Conservation (phyloP, 2,797 vertebrate genomes). For the Phaenicophaeus curvirostris region DNA sequence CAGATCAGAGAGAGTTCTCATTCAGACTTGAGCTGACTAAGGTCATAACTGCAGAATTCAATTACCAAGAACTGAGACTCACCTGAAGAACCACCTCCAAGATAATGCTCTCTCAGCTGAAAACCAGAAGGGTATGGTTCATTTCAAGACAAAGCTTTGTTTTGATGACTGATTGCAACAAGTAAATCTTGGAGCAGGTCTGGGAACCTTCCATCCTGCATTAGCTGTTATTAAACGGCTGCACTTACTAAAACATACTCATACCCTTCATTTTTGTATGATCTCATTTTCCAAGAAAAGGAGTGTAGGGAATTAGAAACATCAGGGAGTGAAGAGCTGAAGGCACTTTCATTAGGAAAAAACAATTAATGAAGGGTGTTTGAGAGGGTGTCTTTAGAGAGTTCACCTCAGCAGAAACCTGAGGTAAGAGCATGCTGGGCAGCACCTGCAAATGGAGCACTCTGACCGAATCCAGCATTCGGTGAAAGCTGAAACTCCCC, state of each 20-base stretch:
- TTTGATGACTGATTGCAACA: not conserved
- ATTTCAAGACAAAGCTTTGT: not conserved
- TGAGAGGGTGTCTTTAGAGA: not conserved
- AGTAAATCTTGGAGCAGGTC: not conserved
- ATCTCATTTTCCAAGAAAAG: not conserved
- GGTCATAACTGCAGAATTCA: not conserved
- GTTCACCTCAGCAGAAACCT: not conserved
- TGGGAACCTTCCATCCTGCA: not conserved
- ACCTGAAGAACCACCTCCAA: not conserved
- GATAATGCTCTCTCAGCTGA: not conserved
- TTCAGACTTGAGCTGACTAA: fast-evolving
- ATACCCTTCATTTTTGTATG: not conserved
- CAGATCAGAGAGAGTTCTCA: not conserved
- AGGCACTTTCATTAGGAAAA: not conserved
- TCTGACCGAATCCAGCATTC: not conserved
- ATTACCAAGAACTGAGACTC: not conserved
- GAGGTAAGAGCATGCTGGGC: not conserved
- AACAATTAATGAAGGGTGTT: not conserved
- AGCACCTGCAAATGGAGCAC: not conserved
- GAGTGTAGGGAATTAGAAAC: not conserved
- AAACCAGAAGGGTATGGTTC: not conserved
- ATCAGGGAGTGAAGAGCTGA: not conserved
- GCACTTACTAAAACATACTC: not conserved
- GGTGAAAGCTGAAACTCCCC: not conserved
- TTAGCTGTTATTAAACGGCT: not conserved